Evolutionary conservation across 2,888 invertebrate species (phyloP).

Genomic region (Boloria euphrosyne): DNA sequence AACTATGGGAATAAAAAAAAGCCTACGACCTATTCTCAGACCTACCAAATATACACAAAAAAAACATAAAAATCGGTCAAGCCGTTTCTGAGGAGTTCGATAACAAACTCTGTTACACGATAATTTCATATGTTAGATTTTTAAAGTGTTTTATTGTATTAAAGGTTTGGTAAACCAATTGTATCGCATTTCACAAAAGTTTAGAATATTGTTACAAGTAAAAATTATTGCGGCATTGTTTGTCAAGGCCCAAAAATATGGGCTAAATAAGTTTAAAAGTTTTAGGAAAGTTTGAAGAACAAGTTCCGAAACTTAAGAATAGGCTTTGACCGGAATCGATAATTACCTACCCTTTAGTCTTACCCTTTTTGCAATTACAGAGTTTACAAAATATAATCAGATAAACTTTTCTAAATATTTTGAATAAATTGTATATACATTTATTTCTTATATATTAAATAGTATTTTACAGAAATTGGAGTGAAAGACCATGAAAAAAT

Average conservation of each 20-base stretch:
- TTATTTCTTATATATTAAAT: too few species aligned
- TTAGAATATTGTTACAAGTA: background rate
- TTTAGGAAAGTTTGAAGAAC: slow-evolving; percentile 59
- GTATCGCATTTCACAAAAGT: background rate
- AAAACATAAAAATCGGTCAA: too few species aligned
- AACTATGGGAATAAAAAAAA: too few species aligned
- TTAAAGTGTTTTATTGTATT: slow-evolving; percentile 24
- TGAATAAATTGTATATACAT: background rate
- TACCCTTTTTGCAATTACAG: slow-evolving; percentile 31
- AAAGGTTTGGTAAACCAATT: slow-evolving; percentile 3
- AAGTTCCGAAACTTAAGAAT: slow-evolving; percentile 54
- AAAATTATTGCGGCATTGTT: slow-evolving; percentile 49
- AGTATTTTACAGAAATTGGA: background rate
- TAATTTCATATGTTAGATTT: too few species aligned
- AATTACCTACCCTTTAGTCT: slow-evolving; percentile 57
- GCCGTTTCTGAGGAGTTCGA: too few species aligned
- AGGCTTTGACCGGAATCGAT: slow-evolving; percentile 61
- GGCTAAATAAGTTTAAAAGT: slow-evolving; percentile 62
- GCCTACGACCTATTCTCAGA: too few species aligned
- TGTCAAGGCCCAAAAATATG: slow-evolving; percentile 61
- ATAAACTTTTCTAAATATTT: slow-evolving; percentile 44
- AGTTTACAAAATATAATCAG: slow-evolving; percentile 40
- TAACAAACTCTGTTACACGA: too few species aligned
- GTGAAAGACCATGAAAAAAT: background rate
- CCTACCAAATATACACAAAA: too few species aligned